Base-by-base conservation (phyloP, 1,140 invertebrate species). In the Artemia franciscana region DNA sequence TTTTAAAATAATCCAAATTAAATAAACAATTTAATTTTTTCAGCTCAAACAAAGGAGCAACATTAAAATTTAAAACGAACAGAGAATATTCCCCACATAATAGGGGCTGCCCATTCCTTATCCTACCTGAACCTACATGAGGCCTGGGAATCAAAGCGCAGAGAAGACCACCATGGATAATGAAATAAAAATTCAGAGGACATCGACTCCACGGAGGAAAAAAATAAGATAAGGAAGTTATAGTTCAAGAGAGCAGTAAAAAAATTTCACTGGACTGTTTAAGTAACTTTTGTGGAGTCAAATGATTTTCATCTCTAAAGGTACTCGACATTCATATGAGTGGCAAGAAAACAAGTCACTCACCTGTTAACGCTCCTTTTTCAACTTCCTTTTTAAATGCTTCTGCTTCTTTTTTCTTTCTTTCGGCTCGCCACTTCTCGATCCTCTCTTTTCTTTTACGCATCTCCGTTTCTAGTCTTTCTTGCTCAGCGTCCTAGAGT, bases 401-500 rank as follows among this genome's bases (percentile, higher is more conserved):
- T 70, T 88, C 85, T 9, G 85, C 67, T 70, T 90, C 86, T 70
- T 86, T 86, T 63, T 85, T 84, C 70, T 91, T 92, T 9, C 89
- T 79, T 68, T 91, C 87, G 3, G 84, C 83, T 65, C 90, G 75
- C 89, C 90, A 94, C 64, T 89, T 79, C 75, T 95, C 91, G 62
- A 94, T 92, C 26, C 89, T 79, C 70, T 98, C 92, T 24, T 91
- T 74, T 27, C 93, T 78, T 73, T 94, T 96, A 70, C 91, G 88
- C 92, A 97, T 98, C 77, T 96, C 92, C 18, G 85, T 75, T 71
- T 98, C 94, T 15, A 98, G 73, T 30, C 86, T 80, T 65, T 82
- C 87, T 70, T 95, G 89, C 64, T 79, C 77, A 63, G 75, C 74
- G 66, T 80, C 79, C 74, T 79, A 63, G 57, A 58, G 21, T 23